Evolutionary conservation across 2,888 invertebrate genomes (phyloP).

Genomic region (Drosophila ezoana): DNA sequence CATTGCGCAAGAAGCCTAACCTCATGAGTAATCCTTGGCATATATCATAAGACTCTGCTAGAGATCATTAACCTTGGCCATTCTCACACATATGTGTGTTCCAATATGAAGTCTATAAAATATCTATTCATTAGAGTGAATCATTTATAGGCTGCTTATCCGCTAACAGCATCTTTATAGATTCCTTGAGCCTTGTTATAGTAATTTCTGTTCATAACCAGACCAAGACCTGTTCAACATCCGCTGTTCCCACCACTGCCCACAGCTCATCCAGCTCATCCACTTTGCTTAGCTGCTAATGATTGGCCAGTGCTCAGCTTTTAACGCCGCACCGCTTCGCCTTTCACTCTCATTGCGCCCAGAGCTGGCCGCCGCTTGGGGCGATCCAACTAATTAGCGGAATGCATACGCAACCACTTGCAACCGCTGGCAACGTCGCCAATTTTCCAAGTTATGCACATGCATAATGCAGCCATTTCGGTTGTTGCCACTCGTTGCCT

Average conservation of each 20-base stretch:
- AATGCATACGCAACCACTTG: slow-evolving; percentile 49
- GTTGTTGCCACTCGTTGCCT: slow-evolving; percentile 19
- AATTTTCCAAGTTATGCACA: slow-evolving; percentile 66
- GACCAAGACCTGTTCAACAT: slow-evolving; percentile 48
- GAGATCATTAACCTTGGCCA: slow-evolving; percentile 3
- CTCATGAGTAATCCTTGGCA: slow-evolving; percentile 45
- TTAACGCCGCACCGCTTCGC: slow-evolving; percentile 46
- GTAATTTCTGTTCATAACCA: slow-evolving; percentile 27
- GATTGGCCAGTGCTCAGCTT: slow-evolving; percentile 20
- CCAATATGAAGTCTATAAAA: slow-evolving; percentile 42
- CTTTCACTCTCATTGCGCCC: slow-evolving; percentile 70
- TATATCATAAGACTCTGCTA: slow-evolving; percentile 21
- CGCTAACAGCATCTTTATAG: slow-evolving; percentile 55
- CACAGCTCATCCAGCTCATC: slow-evolving; percentile 41
- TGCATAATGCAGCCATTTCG: slow-evolving; percentile 69
- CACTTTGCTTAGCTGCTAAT: slow-evolving; percentile 28
- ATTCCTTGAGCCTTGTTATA: slow-evolving; percentile 40
- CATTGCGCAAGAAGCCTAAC: slow-evolving; percentile 33
- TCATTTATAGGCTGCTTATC: slow-evolving; percentile 53
- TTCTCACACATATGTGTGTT: neutral
- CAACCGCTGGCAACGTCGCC: slow-evolving; percentile 18
- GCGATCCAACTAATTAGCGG: slow-evolving; percentile 69
- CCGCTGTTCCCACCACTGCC: slow-evolving; percentile 27
- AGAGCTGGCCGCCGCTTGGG: slow-evolving; percentile 35
- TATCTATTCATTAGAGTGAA: slow-evolving; percentile 36